Evolutionary conservation across 2,797 vertebrate genomes (phyloP).

Genomic region (Carcharodon carcharias): DNA sequence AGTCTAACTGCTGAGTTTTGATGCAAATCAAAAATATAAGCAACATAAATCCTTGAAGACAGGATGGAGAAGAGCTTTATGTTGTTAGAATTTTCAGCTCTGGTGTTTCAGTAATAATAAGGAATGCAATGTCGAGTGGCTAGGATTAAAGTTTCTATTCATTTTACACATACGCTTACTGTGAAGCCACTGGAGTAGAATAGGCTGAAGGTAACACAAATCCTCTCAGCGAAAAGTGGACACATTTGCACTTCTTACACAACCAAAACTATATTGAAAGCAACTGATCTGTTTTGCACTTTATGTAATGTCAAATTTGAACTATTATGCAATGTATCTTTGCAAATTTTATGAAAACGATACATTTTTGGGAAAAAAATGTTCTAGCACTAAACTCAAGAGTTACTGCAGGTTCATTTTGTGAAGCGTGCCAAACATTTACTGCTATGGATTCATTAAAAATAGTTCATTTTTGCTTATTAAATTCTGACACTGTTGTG

Average conservation of each 20-base stretch:
- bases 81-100: background rate
- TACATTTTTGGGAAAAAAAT: background rate
- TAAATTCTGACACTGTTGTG: background rate
- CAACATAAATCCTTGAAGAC: conserved; percentile 18
- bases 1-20: conserved; percentile 9
- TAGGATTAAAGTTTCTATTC: conserved; percentile 16
- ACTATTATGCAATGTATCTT: background rate
- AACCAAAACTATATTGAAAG: too few relatives aligned
- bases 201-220: background rate
- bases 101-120: background rate
- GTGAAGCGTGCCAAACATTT: background rate
- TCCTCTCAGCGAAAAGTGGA: background rate
- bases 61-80: background rate
- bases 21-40: conserved; percentile 25
- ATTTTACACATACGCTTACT: background rate
- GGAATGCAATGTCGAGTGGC: background rate
- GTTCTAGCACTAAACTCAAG: background rate
- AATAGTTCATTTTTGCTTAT: background rate
- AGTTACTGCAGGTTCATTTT: background rate
- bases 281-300: background rate
- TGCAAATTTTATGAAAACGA: background rate
- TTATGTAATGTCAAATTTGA: background rate
- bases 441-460: background rate
- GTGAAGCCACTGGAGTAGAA: background rate
- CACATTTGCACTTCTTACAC: background rate